Evolutionary conservation across 2,888 invertebrate genomes (phyloP), one percentile per base, ranked within the genome.

Genomic region (Acleris holmiana): DNA sequence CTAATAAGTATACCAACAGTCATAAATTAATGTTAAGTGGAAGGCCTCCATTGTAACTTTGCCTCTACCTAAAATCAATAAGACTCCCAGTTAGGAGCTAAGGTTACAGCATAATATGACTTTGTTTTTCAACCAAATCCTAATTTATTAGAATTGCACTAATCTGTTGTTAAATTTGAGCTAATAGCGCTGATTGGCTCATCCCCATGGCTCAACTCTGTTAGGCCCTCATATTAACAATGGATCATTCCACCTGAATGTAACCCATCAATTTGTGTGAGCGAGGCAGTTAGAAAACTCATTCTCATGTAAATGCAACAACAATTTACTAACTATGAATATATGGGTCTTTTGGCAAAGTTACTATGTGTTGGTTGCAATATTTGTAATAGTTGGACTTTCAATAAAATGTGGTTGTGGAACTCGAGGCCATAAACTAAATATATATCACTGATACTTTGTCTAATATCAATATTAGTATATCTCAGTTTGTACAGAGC

Each of bases 401-500:
- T 76, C 69, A 75, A 74, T 83, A 79, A 79, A 78, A 75, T 80
- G 83, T 83, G 85, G 82, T 84, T 86, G 84, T 86, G 83, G 85
- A 84, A 72, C 69, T 75, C 75, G 81, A 85, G 84, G 83, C 85
- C 86, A 86, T 86, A 85, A 75, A 77, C 75, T 29, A 8, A 71
- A 67, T 73, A 73, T 74, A 78, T 79, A 79, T 79, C 85, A 84
- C 85, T 87, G 85, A 86, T 78, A 79, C 69, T 71, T 72, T 35
- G 71, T 72, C 68, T 70, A 68, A 69, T 71, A 71, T 71, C 73
- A 70, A 50, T 66, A 59, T 67, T 62, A 35, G 61, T 61, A 18
- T 56, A 46, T 54, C 48, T 60, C 50, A 53, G 55, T 67, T 77
- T 80, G 80, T 81, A 79, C 76, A 80, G 79, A 76, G 74, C 72